Evolutionary conservation across 2,888 invertebrate genomes (phyloP).

Genomic region (Hedya salicella): DNA sequence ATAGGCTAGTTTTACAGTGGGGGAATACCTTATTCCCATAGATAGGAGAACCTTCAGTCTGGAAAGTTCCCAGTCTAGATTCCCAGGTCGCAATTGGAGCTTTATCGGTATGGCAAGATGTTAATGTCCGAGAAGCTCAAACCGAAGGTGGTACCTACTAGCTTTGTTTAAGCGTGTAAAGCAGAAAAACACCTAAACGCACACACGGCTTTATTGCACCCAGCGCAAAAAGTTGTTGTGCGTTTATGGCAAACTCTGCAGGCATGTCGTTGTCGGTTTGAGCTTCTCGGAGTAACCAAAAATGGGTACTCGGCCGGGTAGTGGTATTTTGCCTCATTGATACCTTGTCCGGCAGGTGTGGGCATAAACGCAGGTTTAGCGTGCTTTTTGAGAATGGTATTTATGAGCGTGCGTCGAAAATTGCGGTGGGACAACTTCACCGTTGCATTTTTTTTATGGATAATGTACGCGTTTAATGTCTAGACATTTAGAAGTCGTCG

Average conservation of each 20-base stretch:
- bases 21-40: too few species aligned
- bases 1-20: too few species aligned
- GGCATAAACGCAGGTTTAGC: background rate
- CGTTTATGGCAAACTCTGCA: background rate
- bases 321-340: too few species aligned
- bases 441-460: background rate
- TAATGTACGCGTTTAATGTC: background rate
- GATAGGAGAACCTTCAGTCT: too few species aligned
- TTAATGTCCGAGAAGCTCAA: slow-evolving; percentile 5
- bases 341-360: too few species aligned
- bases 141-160: slow-evolving; percentile 5
- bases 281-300: background rate
- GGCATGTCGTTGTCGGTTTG: background rate
- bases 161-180: background rate
- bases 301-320: background rate
- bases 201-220: background rate
- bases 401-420: background rate
- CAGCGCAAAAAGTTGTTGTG: background rate
- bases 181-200: too few species aligned
- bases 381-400: background rate
- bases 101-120: slow-evolving; percentile 5
- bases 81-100: too few species aligned
- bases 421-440: background rate
- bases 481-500: slow-evolving; percentile 3
- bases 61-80: too few species aligned